A percentile compares a stretch with the other conserved stretches of the same genome.
These are phyloP conservation scores for Dilophus febrilis DNA, from an alignment of 2,888 invertebrate species.

Conservation along the genomic window DNA sequence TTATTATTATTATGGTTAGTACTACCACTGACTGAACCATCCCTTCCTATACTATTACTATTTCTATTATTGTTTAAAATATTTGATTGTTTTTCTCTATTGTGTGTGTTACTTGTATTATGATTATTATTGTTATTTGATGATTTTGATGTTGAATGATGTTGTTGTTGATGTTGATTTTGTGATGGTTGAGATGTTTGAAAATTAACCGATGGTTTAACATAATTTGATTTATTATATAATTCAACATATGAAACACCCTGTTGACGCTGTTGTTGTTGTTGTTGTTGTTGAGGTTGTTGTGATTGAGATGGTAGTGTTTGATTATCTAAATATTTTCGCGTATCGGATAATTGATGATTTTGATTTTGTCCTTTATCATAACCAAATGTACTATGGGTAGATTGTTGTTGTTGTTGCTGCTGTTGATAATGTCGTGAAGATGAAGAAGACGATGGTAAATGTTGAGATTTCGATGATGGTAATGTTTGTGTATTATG, in stretches of 20 bases:
- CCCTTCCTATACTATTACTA: not conserved
- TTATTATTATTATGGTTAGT: not conserved
- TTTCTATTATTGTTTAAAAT: slow-evolving; percentile 1
- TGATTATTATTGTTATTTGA: slow-evolving; percentile 2
- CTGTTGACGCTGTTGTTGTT: slow-evolving; percentile 8
- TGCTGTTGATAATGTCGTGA: slow-evolving; percentile 8
- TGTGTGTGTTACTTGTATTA: slow-evolving; percentile 5
- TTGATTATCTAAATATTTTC: not conserved
- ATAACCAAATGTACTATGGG: slow-evolving; percentile 20
- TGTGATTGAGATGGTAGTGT: slow-evolving; percentile 6
- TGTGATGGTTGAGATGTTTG: not conserved
- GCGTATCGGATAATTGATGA: not conserved
- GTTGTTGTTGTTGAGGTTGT: slow-evolving; percentile 14
- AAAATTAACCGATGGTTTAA: slow-evolving; percentile 6
- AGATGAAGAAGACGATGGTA: slow-evolving; percentile 15
- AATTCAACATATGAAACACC: slow-evolving; percentile 22
- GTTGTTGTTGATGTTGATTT: slow-evolving; percentile 9
- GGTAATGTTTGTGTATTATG: slow-evolving; percentile 26
- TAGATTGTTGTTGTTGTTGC: slow-evolving; percentile 9
- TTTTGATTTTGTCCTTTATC: slow-evolving; percentile 17
- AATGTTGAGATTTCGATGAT: slow-evolving; percentile 21
- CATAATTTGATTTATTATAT: slow-evolving; percentile 14
- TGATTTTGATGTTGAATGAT: not conserved
- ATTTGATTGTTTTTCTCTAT: slow-evolving; percentile 8
- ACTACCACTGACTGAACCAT: not conserved